Evolutionary conservation across 2,888 invertebrate species (phyloP).

Genomic region (Deilephila elpenor): DNA sequence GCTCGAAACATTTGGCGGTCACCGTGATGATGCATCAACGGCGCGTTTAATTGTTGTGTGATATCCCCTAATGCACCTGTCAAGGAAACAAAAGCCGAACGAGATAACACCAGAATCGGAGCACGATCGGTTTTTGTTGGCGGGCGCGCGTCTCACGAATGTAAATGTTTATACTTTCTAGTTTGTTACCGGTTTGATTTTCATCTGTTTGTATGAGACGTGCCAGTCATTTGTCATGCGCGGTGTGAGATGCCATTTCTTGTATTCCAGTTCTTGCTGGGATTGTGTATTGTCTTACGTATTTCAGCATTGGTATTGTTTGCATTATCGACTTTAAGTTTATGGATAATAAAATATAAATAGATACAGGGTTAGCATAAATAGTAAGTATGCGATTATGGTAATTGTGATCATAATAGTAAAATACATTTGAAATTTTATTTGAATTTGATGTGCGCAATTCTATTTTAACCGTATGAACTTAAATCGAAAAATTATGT

Average conservation of each 20-base stretch:
- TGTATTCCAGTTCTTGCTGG: neutral
- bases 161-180: constrained; percentile 83
- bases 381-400: too few species aligned
- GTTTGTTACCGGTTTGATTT: constrained; percentile 67
- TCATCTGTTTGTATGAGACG: constrained; percentile 67
- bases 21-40: constrained; percentile 74
- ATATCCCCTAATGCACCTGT: constrained; percentile 84
- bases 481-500: neutral
- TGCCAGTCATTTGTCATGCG: constrained; percentile 78
- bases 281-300: neutral
- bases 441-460: too few species aligned
- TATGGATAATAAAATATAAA: too few species aligned
- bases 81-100: constrained; percentile 79
- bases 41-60: constrained; percentile 83
- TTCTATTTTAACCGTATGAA: neutral
- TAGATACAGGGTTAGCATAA: too few species aligned
- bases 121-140: constrained; percentile 67
- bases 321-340: too few species aligned
- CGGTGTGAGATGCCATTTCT: constrained; percentile 5
- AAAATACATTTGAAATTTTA: too few species aligned
- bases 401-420: too few species aligned
- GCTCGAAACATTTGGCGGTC: constrained; percentile 52
- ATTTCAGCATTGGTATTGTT: too few species aligned
- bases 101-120: constrained; percentile 81
- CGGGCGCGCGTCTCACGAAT: constrained; percentile 62